Base-by-base conservation (phyloP, 2,113 vertebrate genomes). In the Lontra canadensis region DNA sequence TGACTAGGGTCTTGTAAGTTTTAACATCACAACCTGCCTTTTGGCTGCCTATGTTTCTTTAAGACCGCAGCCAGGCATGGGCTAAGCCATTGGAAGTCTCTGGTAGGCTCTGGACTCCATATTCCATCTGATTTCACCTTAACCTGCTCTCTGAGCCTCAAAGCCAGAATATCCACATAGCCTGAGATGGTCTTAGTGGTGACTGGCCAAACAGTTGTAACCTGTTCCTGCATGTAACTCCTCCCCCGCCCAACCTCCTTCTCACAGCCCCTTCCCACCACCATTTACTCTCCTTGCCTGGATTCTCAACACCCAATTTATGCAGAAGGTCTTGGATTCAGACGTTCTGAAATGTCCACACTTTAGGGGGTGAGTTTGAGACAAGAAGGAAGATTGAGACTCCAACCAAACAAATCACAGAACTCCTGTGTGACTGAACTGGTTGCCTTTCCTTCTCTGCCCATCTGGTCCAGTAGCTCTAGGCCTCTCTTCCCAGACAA, bases 301-400 rank as follows among this genome's bases (percentile, higher is more conserved):
- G 96, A 96, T 95, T 93, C 69, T 97, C 80, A 97, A 96, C 59
- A 59, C 92, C 11, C 76, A 65, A 10, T 71, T 36, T 52, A 90
- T n/a, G 6, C 42, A 97, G 76, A 97, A 96, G 65, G 91, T 97
- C 42, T 88, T 94, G 93, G 90, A 93, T 57, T 7, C 96, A 90
- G 95, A 97, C 42, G 69, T 86, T 79, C 74, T 95, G 82, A 93
- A 39, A 29, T 71, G 61, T 80, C 49, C 76, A 47, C 31, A 59
- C 23, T 59, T 88, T 29, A 23, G 23, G 3, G 49, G 2, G 11
- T 71, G 39, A 88, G 29, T 49, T 36, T 4, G 0, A 81, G 76
- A 36, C 63, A 80, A 57, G 23, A 36, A n/a, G 31, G n/a, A 39
- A 91, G 47, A 59, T 21, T 7, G 80, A 84, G 74, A 88, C 31